Evolutionary conservation across 2,113 vertebrate genomes (phyloP).

Genomic region (Loxodonta africana): DNA sequence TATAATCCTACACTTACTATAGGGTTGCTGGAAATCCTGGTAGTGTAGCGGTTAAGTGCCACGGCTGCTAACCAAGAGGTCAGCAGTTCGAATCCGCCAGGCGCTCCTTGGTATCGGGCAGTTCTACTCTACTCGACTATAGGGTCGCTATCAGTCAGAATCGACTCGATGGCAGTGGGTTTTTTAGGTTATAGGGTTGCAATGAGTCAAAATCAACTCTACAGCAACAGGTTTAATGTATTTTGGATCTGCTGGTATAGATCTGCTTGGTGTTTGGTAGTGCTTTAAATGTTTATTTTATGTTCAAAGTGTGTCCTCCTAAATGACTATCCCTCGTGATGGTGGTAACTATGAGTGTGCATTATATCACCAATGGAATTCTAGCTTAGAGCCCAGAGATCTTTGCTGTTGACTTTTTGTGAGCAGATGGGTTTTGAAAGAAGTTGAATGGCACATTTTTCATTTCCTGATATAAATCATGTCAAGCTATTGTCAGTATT

Average conservation of each 20-base stretch:
- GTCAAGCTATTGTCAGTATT: slow-evolving; percentile 42
- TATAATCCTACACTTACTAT: neutral
- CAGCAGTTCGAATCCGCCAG: no score
- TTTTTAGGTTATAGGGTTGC: no score
- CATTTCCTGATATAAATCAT: slow-evolving; percentile 33
- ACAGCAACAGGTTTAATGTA: neutral
- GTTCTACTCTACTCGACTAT: no score
- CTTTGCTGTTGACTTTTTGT: slow-evolving; percentile 40
- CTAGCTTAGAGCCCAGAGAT: neutral
- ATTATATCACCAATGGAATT: slow-evolving; percentile 25
- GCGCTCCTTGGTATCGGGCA: no score
- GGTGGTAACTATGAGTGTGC: neutral
- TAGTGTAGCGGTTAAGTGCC: no score
- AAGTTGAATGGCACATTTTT: slow-evolving; percentile 49
- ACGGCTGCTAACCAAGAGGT: no score
- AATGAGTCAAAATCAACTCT: no score
- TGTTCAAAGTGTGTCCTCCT: neutral
- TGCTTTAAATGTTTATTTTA: slow-evolving; percentile 27
- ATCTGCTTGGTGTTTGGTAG: neutral
- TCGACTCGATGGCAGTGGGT: no score
- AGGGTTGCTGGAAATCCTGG: no score
- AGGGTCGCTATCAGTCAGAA: no score
- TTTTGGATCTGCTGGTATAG: slow-evolving; percentile 7
- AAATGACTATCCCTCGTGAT: neutral
- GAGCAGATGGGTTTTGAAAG: slow-evolving; percentile 48